Evolutionary conservation across 2,113 vertebrate genomes (phyloP), one percentile per base, ranked within the genome.

Genomic region (Chamaetylas fuelleborni): DNA sequence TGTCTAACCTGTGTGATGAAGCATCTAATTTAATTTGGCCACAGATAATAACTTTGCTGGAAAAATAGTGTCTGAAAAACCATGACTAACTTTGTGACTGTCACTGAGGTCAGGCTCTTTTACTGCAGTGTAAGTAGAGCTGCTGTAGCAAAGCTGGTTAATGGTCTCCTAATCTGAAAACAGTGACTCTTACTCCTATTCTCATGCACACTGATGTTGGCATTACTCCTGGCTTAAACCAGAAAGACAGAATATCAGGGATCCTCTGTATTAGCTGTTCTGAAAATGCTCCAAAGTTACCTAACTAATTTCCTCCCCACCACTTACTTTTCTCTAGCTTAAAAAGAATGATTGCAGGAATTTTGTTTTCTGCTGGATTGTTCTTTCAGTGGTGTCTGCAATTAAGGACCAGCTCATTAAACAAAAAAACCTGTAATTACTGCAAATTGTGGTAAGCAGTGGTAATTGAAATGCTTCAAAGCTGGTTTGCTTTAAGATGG

Each of bases 371-470:
- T 97, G 89, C 81, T 97, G 86, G 88, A 96, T 97, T 97, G 95
- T 97, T 98, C 94, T 97, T 98, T 97, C 97, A 95, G 86, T 94
- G 86, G 69, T 97, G 89, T 96, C 96, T 98, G 96, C 97, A 98
- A 97, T 98, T 98, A 98, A 97, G 95, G 96, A 86, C 88, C 62
- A 95, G 95, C 93, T 98, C 82, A 92, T 96, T 98, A 96, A 97
- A 97, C 97, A 97, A 97, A 97, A 95, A 97, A 98, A 97, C 94
- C 94, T 97, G 70, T 97, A 98, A 98, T 98, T 98, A 97, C 92
- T 96, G 91, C 87, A 98, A 98, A 98, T 97, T 97, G 89, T 97
- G 89, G 94, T 97, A 97, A 98, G 95, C 93, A 95, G 85, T 81
- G 86, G 91, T 96, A 98, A 98, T 95, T 97, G 87, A 97, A 96